Evolutionary conservation across 2,797 vertebrate species (phyloP).

Genomic region (Xyrichtys novacula): DNA sequence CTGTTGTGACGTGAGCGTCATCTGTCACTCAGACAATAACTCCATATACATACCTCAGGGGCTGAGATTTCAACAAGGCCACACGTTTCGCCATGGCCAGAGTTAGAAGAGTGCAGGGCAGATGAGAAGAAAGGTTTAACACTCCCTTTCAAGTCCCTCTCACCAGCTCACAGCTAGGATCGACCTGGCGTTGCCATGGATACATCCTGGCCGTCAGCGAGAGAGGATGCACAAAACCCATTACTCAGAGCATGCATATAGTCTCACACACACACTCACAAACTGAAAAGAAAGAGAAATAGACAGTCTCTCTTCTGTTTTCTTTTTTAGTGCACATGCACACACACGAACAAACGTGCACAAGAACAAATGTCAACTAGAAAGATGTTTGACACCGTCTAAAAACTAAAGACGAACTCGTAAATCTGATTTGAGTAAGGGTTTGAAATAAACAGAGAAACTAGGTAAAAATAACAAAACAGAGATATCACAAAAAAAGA

Average conservation of each 20-base stretch:
- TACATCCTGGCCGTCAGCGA: constrained; percentile 76
- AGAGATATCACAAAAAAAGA: constrained; percentile 35
- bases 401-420: constrained; percentile 19
- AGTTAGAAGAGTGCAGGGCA: constrained; percentile 60
- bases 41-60: constrained; percentile 26
- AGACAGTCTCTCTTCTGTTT: not conserved
- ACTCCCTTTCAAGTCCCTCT: constrained; percentile 83
- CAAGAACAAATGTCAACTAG: not conserved
- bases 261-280: constrained; percentile 49
- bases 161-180: constrained; percentile 76
- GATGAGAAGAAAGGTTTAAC: constrained; percentile 77
- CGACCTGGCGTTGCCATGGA: constrained; percentile 86
- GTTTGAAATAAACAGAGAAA: constrained; percentile 12
- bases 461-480: constrained; percentile 34
- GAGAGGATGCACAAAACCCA: constrained; percentile 80
- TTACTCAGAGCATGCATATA: constrained; percentile 75
- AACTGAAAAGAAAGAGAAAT: constrained; percentile 9
- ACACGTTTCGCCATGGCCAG: constrained; percentile 63
- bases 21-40: constrained; percentile 18
- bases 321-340: constrained; percentile 1
- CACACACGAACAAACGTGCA: not conserved
- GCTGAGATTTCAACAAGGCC: constrained; percentile 72
- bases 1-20: constrained; percentile 58
- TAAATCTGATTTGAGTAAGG: constrained; percentile 29
- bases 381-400: constrained; percentile 1